Conservation (phyloP, 1,140 invertebrate species). For the Zaprionus camerounensis region DNA sequence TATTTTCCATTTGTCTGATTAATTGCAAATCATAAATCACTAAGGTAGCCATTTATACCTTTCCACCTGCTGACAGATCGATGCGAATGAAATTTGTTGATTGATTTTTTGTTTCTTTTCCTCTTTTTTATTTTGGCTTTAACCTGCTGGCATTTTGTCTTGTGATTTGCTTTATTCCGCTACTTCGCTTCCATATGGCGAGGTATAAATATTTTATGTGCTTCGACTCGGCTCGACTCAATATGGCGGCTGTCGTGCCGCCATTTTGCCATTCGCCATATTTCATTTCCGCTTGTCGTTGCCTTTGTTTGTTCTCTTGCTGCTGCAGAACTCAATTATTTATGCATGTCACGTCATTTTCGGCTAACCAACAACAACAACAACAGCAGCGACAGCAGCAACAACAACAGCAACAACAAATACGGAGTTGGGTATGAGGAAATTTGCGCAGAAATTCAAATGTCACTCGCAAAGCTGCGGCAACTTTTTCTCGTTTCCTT, state of each 20-base stretch:
- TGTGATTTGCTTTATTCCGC: constrained; percentile 17
- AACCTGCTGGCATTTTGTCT: constrained; percentile 5
- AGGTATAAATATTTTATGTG: constrained; percentile 69
- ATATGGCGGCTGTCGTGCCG: constrained; percentile 60
- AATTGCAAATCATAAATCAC: constrained; percentile 57
- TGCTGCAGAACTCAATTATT: constrained; percentile 74
- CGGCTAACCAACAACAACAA: constrained; percentile 41
- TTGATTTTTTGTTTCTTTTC: constrained; percentile 30
- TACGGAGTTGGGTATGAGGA: constrained; percentile 46
- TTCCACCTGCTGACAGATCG: constrained; percentile 22
- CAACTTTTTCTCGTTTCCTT: constrained; percentile 28
- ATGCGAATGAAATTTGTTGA: constrained; percentile 27
- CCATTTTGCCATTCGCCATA: constrained; percentile 76
- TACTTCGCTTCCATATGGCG: constrained; percentile 33
- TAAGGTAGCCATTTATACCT: constrained; percentile 21
- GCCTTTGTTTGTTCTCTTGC: constrained; percentile 33
- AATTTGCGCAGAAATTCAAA: constrained; percentile 67
- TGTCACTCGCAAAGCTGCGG: constrained; percentile 55
- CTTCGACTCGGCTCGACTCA: constrained; percentile 36
- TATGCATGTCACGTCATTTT: constrained; percentile 77
- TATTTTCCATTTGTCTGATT: constrained; percentile 59
- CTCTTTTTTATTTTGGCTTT: constrained; percentile 12
- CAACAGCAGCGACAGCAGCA: constrained; percentile 30
- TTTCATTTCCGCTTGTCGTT: constrained; percentile 73
- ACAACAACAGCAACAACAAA: constrained; percentile 22